These are phyloP conservation scores for Paradisaea rubra DNA, from an alignment of 2,113 vertebrate genomes.

Conservation along the genomic window DNA sequence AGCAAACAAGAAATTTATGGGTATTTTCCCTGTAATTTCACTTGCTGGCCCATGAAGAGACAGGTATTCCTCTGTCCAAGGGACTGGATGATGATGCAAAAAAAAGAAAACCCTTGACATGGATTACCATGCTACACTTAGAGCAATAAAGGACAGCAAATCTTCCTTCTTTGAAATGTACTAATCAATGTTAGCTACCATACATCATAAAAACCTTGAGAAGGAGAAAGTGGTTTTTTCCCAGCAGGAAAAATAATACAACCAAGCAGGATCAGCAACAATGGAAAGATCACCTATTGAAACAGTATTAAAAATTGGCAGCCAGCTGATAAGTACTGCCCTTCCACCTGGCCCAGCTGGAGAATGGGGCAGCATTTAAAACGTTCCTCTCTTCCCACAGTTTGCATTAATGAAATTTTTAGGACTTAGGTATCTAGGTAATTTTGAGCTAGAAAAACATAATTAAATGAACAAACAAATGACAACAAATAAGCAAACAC, in stretches of 20 bases:
- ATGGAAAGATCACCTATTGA: slow-evolving; percentile 31
- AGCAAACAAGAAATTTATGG: slow-evolving; percentile 18
- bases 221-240: background rate
- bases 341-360: slow-evolving; percentile 10
- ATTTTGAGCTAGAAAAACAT: background rate
- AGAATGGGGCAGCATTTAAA: background rate
- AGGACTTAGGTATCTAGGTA: background rate
- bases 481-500: background rate
- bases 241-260: background rate
- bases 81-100: background rate
- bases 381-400: background rate
- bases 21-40: slow-evolving; percentile 38
- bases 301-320: slow-evolving; percentile 39
- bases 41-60: background rate
- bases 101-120: slow-evolving; percentile 1
- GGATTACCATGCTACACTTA: background rate
- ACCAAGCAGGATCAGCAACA: background rate
- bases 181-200: background rate
- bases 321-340: background rate
- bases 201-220: slow-evolving; percentile 29
- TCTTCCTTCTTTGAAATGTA: slow-evolving; percentile 30
- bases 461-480: background rate
- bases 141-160: background rate
- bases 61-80: background rate
- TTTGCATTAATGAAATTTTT: background rate